Evolutionary conservation across 1,140 invertebrate genomes (phyloP).

Genomic region (Amphibalanus amphitrite): DNA sequence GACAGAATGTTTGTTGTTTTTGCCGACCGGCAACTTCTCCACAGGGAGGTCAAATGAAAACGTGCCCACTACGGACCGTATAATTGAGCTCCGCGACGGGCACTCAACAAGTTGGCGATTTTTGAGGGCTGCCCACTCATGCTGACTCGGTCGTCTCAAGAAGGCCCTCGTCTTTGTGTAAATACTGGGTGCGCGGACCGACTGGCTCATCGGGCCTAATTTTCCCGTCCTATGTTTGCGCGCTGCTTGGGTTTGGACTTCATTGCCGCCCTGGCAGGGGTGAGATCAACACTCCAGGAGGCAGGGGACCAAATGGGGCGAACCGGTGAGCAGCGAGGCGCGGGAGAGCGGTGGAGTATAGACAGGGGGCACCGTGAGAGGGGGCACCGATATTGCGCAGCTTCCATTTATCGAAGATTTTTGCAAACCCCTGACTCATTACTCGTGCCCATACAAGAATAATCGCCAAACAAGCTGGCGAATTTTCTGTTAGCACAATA

Average conservation of each 20-base stretch:
- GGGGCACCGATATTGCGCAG: too few relatives aligned
- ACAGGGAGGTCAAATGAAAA: not conserved
- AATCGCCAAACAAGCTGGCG: too few relatives aligned
- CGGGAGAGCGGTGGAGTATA: too few relatives aligned
- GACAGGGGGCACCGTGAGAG: too few relatives aligned
- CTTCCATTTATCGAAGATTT: too few relatives aligned
- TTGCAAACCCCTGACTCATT: too few relatives aligned
- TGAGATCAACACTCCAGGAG: not conserved
- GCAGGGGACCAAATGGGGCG: too few relatives aligned
- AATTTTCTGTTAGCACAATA: too few relatives aligned
- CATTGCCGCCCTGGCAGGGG: not conserved
- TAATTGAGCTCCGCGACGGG: not conserved
- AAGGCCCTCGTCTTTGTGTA: not conserved
- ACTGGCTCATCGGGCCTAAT: not conserved
- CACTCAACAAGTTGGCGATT: slow-evolving; percentile 1
- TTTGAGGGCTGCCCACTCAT: not conserved
- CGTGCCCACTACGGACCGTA: not conserved
- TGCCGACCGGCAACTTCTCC: not conserved
- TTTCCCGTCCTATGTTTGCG: not conserved
- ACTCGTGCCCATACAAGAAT: too few relatives aligned
- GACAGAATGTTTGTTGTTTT: not conserved
- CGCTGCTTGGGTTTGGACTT: not conserved
- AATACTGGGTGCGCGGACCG: not conserved
- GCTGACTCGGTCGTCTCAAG: not conserved
- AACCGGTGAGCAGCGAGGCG: too few relatives aligned